A percentile compares a stretch with the other conserved stretches of the same genome.
Conservation (phyloP, 2,113 vertebrate genomes). For the Dipodomys stephensi region DNA sequence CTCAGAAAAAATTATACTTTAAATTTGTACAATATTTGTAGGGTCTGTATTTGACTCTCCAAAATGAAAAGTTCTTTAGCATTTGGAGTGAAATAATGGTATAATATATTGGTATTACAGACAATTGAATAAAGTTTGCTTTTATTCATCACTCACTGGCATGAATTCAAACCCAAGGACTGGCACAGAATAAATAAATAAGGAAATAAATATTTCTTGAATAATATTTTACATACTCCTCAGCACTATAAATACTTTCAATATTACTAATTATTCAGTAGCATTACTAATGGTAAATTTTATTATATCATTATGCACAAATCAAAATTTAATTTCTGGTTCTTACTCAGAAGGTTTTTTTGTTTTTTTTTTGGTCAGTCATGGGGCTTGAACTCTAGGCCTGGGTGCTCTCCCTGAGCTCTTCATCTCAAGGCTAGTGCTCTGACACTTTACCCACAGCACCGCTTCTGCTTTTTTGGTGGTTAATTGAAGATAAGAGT, state of each 20-base stretch:
- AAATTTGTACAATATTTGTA: neutral
- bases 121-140: neutral
- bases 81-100: neutral
- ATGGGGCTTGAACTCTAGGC: too few relatives aligned
- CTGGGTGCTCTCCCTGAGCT: too few relatives aligned
- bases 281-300: slow-evolving; percentile 21
- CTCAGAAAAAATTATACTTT: neutral
- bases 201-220: neutral
- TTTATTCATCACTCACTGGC: too few relatives aligned
- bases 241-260: neutral
- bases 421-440: too few relatives aligned
- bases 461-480: too few relatives aligned
- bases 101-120: neutral
- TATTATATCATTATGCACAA: neutral
- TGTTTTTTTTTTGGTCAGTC: too few relatives aligned
- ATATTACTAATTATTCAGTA: neutral
- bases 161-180: too few relatives aligned
- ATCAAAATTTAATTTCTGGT: neutral
- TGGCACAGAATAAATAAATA: too few relatives aligned
- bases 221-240: neutral
- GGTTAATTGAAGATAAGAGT: too few relatives aligned
- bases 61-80: neutral
- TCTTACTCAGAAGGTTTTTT: neutral
- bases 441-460: too few relatives aligned
- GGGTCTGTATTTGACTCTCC: neutral